Percentiles rank a stretch among this genome's conserved stretches.
Evolutionary conservation across 1,140 invertebrate species (phyloP).

Genomic region (Drosophila tani): DNA sequence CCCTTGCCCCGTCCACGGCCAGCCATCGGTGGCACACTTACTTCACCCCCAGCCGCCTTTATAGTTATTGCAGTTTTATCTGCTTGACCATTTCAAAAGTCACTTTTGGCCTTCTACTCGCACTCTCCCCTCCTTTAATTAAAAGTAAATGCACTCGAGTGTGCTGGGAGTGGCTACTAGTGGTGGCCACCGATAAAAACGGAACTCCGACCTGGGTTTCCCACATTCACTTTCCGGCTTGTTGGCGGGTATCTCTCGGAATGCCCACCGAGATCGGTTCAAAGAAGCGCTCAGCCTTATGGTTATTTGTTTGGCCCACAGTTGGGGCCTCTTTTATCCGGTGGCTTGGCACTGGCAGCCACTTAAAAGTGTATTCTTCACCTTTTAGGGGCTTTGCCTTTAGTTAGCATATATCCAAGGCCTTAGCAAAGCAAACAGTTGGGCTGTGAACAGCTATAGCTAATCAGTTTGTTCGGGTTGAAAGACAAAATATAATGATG

Average conservation of each 20-base stretch:
- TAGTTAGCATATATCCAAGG: conserved; percentile 64
- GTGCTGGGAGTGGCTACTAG: conserved; percentile 43
- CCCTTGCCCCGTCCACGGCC: background rate
- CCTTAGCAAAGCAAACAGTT: conserved; percentile 1
- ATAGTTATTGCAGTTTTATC: conserved; percentile 81
- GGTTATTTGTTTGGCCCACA: conserved; percentile 13
- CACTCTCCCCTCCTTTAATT: conserved; percentile 59
- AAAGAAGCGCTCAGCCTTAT: conserved; percentile 6
- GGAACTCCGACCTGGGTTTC: conserved; percentile 32
- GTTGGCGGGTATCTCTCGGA: conserved; percentile 1
- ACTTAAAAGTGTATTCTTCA: conserved; percentile 46
- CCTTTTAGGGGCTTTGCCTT: conserved; percentile 28
- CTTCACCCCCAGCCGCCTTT: conserved; percentile 58
- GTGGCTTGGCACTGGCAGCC: conserved; percentile 11
- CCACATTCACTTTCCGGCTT: conserved; percentile 40
- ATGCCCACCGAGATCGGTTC: background rate
- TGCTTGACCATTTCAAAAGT: conserved; percentile 72
- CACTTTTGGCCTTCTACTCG: conserved; percentile 51
- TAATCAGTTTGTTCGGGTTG: conserved; percentile 17
- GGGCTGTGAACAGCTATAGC: conserved; percentile 28
- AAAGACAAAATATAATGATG: conserved; percentile 13
- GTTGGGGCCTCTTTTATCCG: conserved; percentile 27
- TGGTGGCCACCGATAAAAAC: conserved; percentile 18
- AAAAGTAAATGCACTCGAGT: conserved; percentile 69
- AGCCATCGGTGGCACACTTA: conserved; percentile 17